Evolutionary conservation across 2,797 vertebrate species (phyloP).

Genomic region (Acomys russatus): DNA sequence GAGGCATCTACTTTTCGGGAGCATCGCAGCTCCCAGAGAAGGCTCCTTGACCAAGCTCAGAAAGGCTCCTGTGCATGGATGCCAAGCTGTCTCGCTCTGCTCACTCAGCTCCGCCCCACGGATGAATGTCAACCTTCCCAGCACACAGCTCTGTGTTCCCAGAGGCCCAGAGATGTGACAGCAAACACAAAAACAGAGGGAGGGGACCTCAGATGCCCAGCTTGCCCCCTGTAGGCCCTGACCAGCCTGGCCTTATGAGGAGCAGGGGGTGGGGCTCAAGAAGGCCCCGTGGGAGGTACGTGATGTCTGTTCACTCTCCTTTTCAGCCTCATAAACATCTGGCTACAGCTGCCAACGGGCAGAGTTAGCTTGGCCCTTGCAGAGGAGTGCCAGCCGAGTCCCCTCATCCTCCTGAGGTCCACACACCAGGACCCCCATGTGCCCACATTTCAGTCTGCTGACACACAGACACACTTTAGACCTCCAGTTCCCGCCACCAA

Average conservation of each 20-base stretch:
- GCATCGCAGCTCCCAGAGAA: background rate
- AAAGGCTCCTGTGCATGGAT: background rate
- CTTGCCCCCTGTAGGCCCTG: fast-evolving
- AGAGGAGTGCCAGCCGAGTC: fast-evolving
- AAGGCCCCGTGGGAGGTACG: background rate
- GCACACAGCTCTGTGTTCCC: background rate
- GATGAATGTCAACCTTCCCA: fast-evolving
- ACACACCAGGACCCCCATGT: background rate
- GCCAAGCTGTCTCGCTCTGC: background rate
- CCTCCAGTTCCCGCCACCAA: background rate
- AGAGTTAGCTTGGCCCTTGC: fast-evolving
- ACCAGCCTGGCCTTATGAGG: background rate
- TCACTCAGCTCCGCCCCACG: background rate
- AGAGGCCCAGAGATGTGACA: background rate
- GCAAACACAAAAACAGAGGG: background rate
- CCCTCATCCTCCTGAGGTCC: background rate
- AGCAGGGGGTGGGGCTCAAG: background rate
- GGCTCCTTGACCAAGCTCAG: background rate
- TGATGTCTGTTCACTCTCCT: background rate
- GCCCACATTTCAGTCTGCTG: background rate
- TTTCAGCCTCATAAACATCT: background rate
- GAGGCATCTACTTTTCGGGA: background rate
- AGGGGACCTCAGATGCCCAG: background rate
- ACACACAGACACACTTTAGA: background rate
- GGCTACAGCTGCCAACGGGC: no score